A percentile compares a stretch with the other conserved stretches of the same genome.
Conservation (phyloP, 2,797 vertebrate genomes). For the Protonibea diacanthus region DNA sequence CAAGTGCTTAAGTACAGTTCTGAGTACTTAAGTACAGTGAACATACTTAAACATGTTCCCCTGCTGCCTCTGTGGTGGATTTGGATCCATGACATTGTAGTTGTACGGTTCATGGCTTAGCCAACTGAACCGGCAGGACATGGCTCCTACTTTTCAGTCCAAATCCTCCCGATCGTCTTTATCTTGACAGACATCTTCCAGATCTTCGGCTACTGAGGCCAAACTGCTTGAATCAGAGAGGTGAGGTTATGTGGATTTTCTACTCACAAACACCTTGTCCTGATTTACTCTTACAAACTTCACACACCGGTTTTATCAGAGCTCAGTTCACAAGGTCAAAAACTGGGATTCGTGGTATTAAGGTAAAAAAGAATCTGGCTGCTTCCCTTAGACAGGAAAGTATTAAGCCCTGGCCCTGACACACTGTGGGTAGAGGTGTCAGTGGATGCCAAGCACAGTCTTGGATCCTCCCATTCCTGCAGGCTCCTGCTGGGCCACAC, state of each 20-base stretch:
- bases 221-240: slow-evolving; percentile 9
- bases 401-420: slow-evolving; percentile 45
- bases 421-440: slow-evolving; percentile 57
- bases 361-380: slow-evolving; percentile 32
- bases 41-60: background rate
- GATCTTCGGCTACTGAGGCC: slow-evolving; percentile 9
- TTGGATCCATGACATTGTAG: background rate
- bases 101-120: background rate
- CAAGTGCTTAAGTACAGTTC: too few species aligned
- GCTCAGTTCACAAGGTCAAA: slow-evolving; percentile 50
- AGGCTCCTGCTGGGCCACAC: slow-evolving; percentile 67
- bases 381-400: slow-evolving; percentile 46
- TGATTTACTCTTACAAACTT: slow-evolving; percentile 16
- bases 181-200: slow-evolving; percentile 7
- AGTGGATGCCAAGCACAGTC: slow-evolving; percentile 54
- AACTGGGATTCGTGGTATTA: slow-evolving; percentile 30
- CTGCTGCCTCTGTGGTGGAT: slow-evolving; percentile 2
- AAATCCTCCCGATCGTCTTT: slow-evolving; percentile 22
- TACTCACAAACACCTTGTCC: background rate
- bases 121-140: slow-evolving; percentile 14
- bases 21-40: background rate
- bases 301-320: background rate
- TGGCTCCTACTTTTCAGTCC: slow-evolving; percentile 8
- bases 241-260: slow-evolving; percentile 16
- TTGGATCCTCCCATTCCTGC: slow-evolving; percentile 65